Conservation (phyloP, 37 sponge, comb jelly and placozoan genomes). For the Beroe forskalii region DNA sequence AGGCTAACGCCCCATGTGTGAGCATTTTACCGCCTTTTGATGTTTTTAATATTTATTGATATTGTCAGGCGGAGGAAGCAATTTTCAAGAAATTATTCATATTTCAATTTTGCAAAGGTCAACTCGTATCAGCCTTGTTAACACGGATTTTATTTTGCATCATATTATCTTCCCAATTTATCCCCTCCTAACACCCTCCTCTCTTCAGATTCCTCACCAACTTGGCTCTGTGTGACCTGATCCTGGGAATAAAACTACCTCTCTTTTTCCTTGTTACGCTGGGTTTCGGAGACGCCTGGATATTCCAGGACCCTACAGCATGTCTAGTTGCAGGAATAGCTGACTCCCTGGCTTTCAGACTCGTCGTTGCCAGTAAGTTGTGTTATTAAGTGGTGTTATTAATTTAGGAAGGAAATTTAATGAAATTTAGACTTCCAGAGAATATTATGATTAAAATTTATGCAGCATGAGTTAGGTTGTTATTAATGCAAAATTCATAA, state of each 20-base stretch:
- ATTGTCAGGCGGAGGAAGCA: background rate
- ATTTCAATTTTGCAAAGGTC: background rate
- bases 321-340: conserved; percentile 3
- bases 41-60: too few species aligned
- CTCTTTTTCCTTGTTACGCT: conserved; percentile 53
- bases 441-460: too few species aligned
- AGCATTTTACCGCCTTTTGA: too few species aligned
- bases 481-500: too few species aligned
- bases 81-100: background rate
- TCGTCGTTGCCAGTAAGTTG: conserved; percentile 16
- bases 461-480: too few species aligned
- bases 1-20: conserved; percentile 50
- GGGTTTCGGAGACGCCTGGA: background rate
- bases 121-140: too few species aligned
- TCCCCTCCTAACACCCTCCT: too few species aligned
- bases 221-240: conserved; percentile 41
- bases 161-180: too few species aligned
- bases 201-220: conserved; percentile 64
- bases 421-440: too few species aligned
- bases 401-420: too few species aligned
- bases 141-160: too few species aligned
- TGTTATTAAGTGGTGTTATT: too few species aligned
- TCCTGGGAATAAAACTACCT: conserved; percentile 49
- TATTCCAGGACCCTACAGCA: background rate
- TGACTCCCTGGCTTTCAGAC: conserved; percentile 1